Evolutionary conservation across 2,888 invertebrate species (phyloP), one percentile per base, ranked within the genome.

Genomic region (Didymodactylos carnosus): DNA sequence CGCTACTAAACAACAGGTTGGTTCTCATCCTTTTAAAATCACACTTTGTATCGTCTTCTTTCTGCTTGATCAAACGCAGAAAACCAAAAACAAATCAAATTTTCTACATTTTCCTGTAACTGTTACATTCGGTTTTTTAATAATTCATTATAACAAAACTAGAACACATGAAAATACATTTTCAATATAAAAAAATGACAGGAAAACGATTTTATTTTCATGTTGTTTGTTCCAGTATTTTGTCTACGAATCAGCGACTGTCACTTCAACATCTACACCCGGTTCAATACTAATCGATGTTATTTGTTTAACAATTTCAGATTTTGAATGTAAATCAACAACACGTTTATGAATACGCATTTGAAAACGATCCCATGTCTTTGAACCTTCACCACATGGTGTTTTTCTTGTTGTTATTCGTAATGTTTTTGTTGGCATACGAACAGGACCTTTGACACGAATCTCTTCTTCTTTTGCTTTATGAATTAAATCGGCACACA

Each of bases 331-430:
- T 77, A 99, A 88, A 85, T 99, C 98, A 78, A 99, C 97, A 77
- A 98, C 92, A 43, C 98, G 87, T 86, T 98, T 98, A 87, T 98
- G 97, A 81, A 98, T 95, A 78, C 97, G 87, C 95, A 99, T 97
- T 86, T 90, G 88, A 86, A 90, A 92, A 76, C 94, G 87, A 87
- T 98, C 97, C 98, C 98, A 98, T 70, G 98, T 98, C 86, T 98
- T 98, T 78, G 97, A 97, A 86, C 98, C 98, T 85, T 98, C 98
- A 87, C 98, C 98, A 83, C 98, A 98, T 81, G 98, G 98, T 35
- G 98, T 98, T 86, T 98, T 99, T 79, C 98, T 89, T 76, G 98
- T 98, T 46, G 98, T 98, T 84, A 98, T 98, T 80, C 97, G 90
- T 75, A 99, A 88, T 77, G 89, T 88, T 86, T 98, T 98, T 78